phyloP scores from a whole-genome alignment of 30 jellyfish, hydroid and myxozoan genomes.

The Turritopsis rubra region DNA sequence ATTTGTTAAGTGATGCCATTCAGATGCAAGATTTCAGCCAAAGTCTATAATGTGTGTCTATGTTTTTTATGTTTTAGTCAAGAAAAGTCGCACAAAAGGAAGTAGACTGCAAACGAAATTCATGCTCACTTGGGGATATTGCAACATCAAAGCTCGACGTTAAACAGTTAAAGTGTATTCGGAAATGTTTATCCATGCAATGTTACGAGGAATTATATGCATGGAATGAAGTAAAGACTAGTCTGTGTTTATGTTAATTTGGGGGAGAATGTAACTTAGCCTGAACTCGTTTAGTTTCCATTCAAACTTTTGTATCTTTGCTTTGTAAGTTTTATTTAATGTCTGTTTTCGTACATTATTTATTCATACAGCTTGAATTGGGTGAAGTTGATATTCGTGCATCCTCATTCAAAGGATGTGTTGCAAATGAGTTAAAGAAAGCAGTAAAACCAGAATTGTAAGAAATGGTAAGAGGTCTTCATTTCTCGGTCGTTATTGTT shows the following conservation, averaged over 20 bases:
- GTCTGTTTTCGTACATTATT: not conserved
- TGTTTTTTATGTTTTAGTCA: not conserved
- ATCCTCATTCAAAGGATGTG: conserved; percentile 86
- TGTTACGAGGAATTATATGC: conserved; percentile 81
- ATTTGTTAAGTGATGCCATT: no score
- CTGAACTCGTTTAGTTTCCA: no score
- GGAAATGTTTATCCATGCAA: conserved; percentile 66
- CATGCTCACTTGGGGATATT: not conserved
- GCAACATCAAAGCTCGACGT: conserved; percentile 22
- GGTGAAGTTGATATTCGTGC: conserved; percentile 89
- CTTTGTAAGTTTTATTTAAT: not conserved
- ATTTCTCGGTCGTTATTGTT: no score
- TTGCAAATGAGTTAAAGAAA: conserved; percentile 40
- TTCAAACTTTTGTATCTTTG: no score
- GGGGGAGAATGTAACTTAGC: no score
- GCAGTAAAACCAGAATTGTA: conserved; percentile 8
- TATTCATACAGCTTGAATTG: conserved; percentile 57
- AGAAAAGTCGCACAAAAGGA: not conserved
- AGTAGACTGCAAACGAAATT: not conserved
- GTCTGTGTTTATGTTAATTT: no score
- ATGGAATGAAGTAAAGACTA: conserved; percentile 75
- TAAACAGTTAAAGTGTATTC: conserved; percentile 43
- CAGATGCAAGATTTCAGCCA: no score
- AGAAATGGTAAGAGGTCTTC: not conserved
- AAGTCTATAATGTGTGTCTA: no score